Conservation (phyloP, 1,140 invertebrate genomes). For the Papilio xuthus region DNA sequence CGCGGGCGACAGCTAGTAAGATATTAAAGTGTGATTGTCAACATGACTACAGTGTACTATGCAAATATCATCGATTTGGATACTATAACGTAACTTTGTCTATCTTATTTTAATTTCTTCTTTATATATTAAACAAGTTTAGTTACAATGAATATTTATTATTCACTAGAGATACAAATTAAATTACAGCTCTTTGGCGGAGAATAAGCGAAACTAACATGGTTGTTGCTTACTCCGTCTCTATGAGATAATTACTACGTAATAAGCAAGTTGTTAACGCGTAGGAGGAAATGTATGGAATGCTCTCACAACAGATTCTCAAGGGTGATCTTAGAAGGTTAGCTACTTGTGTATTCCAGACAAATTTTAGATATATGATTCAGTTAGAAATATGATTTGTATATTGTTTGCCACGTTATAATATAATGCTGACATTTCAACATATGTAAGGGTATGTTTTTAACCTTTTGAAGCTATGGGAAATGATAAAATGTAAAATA, state of each 20-base stretch:
- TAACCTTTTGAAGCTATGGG: not conserved
- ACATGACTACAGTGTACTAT: not conserved
- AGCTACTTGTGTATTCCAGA: conserved; percentile 24
- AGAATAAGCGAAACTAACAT: conserved; percentile 33
- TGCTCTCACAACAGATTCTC: conserved; percentile 29
- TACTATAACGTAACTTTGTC: too few species aligned
- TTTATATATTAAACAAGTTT: conserved; percentile 1
- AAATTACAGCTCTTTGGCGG: conserved; percentile 25
- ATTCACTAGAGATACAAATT: conserved; percentile 17
- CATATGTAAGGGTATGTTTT: not conserved
- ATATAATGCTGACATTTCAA: not conserved
- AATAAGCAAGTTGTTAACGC: conserved; percentile 34
- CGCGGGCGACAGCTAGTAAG: too few species aligned
- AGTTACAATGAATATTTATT: conserved; percentile 31
- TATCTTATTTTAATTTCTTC: too few species aligned
- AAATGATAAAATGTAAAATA: too few species aligned
- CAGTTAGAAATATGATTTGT: not conserved
- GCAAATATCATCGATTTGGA: too few species aligned
- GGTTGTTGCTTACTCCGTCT: conserved; percentile 17
- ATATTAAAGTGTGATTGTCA: not conserved
- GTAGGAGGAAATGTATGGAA: conserved; percentile 28
- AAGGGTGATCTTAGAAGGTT: conserved; percentile 31
- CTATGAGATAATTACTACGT: conserved; percentile 36
- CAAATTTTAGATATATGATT: conserved; percentile 17
- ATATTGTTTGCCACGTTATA: not conserved